These are phyloP conservation scores for Brachionus angularis DNA, from an alignment of 1,140 invertebrate species.

Conservation along the genomic window DNA sequence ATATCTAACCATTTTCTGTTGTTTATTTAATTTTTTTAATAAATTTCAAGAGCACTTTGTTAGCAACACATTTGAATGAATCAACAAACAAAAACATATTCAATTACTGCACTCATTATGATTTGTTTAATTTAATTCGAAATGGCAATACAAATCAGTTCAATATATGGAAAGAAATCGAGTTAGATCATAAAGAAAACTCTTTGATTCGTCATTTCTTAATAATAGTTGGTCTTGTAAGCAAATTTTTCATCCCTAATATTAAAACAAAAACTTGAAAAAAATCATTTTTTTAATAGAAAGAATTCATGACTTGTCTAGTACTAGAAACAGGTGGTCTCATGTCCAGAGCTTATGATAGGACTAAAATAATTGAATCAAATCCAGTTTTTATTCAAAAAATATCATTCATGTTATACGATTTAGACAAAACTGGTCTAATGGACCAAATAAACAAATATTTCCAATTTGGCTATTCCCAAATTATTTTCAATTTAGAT, in stretches of 20 bases:
- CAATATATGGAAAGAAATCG: constrained; percentile 25
- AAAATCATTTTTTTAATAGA: too few species aligned
- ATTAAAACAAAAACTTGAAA: too few species aligned
- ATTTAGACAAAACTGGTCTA: constrained; percentile 22
- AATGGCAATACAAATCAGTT: not conserved
- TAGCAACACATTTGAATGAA: constrained; percentile 11
- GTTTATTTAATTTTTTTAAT: too few species aligned
- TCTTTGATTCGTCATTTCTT: constrained; percentile 3
- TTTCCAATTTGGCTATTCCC: not conserved
- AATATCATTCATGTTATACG: not conserved
- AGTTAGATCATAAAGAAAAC: not conserved
- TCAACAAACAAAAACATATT: not conserved
- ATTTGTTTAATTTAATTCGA: not conserved
- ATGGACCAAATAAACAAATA: not conserved
- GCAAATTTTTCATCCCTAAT: too few species aligned
- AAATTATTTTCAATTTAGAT: not conserved
- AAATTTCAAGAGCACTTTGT: too few species aligned
- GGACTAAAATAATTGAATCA: not conserved
- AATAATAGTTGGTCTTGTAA: constrained; percentile 2
- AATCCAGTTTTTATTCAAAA: constrained; percentile 19
- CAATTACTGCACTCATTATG: constrained; percentile 15
- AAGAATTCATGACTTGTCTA: constrained; percentile 4
- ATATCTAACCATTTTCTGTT: too few species aligned
- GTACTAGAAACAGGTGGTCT: not conserved
- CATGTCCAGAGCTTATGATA: constrained; percentile 5